Evolutionary conservation across 2,888 invertebrate genomes (phyloP).

Genomic region (Drosophila buzzatii): DNA sequence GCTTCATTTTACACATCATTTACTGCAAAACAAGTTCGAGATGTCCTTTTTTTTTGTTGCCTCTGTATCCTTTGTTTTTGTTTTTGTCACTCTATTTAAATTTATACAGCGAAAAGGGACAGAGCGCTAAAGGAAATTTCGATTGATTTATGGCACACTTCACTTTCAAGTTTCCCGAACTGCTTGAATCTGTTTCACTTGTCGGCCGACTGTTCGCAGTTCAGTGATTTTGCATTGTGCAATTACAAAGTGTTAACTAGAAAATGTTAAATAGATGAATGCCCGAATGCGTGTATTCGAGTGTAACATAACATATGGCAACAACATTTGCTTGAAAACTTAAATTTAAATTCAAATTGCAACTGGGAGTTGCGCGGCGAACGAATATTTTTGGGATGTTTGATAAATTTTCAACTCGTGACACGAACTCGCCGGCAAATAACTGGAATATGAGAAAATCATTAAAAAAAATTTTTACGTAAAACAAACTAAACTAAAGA

Average conservation of each 20-base stretch:
- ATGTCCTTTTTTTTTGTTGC: slow-evolving; percentile 22
- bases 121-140: slow-evolving; percentile 17
- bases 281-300: slow-evolving; percentile 3
- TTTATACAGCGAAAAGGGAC: slow-evolving; percentile 49
- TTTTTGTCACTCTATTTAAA: slow-evolving; percentile 78
- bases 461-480: not conserved
- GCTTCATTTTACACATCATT: slow-evolving; percentile 84
- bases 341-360: slow-evolving; percentile 43
- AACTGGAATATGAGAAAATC: not conserved
- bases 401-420: not conserved
- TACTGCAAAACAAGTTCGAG: slow-evolving; percentile 75
- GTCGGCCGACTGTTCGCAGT: slow-evolving; percentile 65
- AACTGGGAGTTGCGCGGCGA: not conserved
- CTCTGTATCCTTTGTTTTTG: slow-evolving; percentile 23
- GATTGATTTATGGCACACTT: slow-evolving; percentile 71
- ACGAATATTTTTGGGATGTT: not conserved
- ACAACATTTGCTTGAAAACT: slow-evolving; percentile 21
- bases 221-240: slow-evolving; percentile 75
- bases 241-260: slow-evolving; percentile 83
- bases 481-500: not conserved
- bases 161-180: slow-evolving; percentile 14
- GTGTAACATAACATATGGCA: slow-evolving; percentile 44
- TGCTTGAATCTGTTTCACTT: slow-evolving; percentile 66
- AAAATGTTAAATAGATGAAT: slow-evolving; percentile 44
- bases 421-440: not conserved